Base-by-base conservation (phyloP, 1,140 invertebrate genomes). In the Carcinoscorpius rotundicauda region DNA sequence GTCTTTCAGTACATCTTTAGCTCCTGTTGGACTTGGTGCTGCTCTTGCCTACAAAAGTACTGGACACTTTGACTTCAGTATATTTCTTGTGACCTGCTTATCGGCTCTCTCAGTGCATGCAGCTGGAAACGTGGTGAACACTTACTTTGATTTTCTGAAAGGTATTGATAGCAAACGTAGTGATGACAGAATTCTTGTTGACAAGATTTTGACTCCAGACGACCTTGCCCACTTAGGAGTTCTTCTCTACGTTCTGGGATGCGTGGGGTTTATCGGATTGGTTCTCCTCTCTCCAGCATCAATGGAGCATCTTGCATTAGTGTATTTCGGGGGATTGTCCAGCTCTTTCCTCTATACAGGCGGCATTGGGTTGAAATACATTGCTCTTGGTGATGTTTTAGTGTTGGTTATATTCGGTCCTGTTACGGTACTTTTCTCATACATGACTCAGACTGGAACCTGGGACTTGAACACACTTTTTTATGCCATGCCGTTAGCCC, bases 101-200 rank as follows among this genome's bases (percentile, higher is more conserved):
- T 94, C 90, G 3, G 85, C 93, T 5, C 79, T 95, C 61, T 91
- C 88, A 10, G 93, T 97, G 3, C 93, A 97, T 76, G 91, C 91
- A 60, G 93, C 93, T 63, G 93, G 93, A 53, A 97, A 97, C 78
- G 85, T 97, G n/a, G 93, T 97, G 2, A 97, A 97, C 75, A 97
- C 93, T 0, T 97, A 96, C 76, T 96, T 87, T 75, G 93, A 97
- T 78, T 97, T 90, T 75, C 83, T 91, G 5, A 91, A 91, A 79
- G 93, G 93, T 51, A 92, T 97, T 57, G 93, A 96, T 74, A 89
- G 87, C 74, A 83, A 80, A 62, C 75, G 89, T 62, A 91, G 90
- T 78, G 92, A 96, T 73, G 93, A 97, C 75, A 83, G 92, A 73
- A 96, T 90, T 69, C 77, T 97, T 61, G 93, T 97, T 6, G 93